Evolutionary conservation across 1,140 invertebrate species (phyloP).

Genomic region (Danaus melanippus): DNA sequence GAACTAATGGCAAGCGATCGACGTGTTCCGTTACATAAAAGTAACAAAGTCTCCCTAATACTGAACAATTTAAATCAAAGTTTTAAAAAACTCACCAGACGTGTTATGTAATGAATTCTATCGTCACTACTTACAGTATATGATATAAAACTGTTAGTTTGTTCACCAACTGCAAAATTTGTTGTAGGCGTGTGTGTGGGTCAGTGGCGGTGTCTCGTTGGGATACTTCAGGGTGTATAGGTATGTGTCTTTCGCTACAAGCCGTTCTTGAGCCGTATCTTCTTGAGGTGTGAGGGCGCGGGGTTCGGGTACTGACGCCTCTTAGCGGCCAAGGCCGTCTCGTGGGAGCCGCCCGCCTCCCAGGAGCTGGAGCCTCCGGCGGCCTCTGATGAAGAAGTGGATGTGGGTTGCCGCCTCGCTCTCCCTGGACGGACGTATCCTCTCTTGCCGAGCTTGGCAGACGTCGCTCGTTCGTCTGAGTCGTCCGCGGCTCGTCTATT

Average conservation of each 20-base stretch:
- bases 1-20: too few species aligned
- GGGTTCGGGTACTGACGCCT: slow-evolving; percentile 35
- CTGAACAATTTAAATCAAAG: too few species aligned
- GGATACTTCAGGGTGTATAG: too few species aligned
- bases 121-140: too few species aligned
- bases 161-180: too few species aligned
- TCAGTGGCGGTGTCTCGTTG: too few species aligned
- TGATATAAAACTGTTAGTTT: too few species aligned
- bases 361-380: slow-evolving; percentile 34
- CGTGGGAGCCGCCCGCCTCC: slow-evolving; percentile 24
- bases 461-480: slow-evolving; percentile 33
- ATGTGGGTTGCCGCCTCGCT: slow-evolving; percentile 23
- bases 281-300: slow-evolving; percentile 45
- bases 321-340: slow-evolving; percentile 28
- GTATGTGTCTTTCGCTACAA: slow-evolving; percentile 34
- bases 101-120: too few species aligned
- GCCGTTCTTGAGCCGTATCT: slow-evolving; percentile 49
- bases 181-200: too few species aligned
- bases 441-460: slow-evolving; percentile 40
- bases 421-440: slow-evolving; percentile 31
- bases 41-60: too few species aligned
- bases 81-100: too few species aligned
- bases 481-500: slow-evolving; percentile 42
- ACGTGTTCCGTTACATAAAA: too few species aligned
- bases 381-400: slow-evolving; percentile 28